A percentile compares a stretch with the other conserved stretches of the same genome.
phyloP scores from a whole-genome alignment of 2,888 invertebrate species.

The Lepidonotus clava region DNA sequence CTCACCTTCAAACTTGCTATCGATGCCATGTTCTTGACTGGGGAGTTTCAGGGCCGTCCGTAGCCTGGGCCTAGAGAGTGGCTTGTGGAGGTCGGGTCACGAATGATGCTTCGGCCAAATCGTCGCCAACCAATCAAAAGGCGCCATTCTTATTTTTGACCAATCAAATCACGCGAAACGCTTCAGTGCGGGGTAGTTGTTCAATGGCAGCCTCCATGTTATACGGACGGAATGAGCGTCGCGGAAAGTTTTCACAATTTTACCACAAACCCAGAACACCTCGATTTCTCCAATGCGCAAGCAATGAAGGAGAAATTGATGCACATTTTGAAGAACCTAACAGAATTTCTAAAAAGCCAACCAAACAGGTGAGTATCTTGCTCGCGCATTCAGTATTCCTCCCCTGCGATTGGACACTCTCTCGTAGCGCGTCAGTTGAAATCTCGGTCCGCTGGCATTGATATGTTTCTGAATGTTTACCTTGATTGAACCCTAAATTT shows the following conservation, averaged over 20 bases:
- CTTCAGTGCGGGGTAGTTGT: not conserved
- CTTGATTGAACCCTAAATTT: not conserved
- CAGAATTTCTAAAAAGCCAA: conserved; percentile 55
- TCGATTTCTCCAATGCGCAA: conserved; percentile 52
- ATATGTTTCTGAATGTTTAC: conserved; percentile 35
- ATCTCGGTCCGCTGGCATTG: conserved; percentile 3
- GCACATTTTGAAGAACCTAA: conserved; percentile 50
- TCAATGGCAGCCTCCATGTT: conserved; percentile 58
- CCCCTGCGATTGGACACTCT: conserved; percentile 28
- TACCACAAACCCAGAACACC: conserved; percentile 54
- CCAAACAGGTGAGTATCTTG: conserved; percentile 53
- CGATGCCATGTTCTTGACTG: conserved; percentile 26
- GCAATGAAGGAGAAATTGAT: conserved; percentile 51
- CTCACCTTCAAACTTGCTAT: conserved; percentile 53
- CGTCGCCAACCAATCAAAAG: conserved; percentile 23
- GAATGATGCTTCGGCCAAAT: not conserved
- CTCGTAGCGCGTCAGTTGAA: conserved; percentile 55
- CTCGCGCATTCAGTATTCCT: conserved; percentile 26
- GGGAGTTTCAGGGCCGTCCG: not conserved
- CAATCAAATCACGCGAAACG: conserved; percentile 52
- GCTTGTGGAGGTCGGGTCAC: not conserved
- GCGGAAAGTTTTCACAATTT: conserved; percentile 55
- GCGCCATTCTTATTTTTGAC: conserved; percentile 44
- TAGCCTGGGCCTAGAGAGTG: not conserved
- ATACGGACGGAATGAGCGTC: conserved; percentile 45